These are phyloP conservation scores for Rhimphoctona megacephalus DNA, from an alignment of 2,888 invertebrate genomes.

Conservation along the genomic window DNA sequence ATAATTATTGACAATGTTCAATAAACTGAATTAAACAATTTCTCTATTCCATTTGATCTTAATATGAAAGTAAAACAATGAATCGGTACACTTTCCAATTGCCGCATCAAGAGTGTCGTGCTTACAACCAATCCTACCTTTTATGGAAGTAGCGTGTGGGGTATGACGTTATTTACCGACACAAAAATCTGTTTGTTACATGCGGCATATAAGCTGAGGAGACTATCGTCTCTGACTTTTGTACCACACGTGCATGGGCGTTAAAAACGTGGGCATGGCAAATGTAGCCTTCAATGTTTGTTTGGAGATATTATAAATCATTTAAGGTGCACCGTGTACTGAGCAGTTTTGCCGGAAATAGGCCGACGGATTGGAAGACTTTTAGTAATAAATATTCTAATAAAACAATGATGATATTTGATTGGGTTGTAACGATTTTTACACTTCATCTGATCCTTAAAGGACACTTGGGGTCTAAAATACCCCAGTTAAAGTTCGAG, in stretches of 20 bases:
- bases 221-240: constrained; percentile 43
- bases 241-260: constrained; percentile 54
- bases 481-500: background rate
- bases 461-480: background rate
- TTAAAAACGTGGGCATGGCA: constrained; percentile 34
- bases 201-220: constrained; percentile 10
- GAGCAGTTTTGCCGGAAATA: background rate
- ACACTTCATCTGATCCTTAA: background rate
- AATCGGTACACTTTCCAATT: constrained; percentile 60
- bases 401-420: background rate
- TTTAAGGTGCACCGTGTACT: background rate
- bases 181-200: constrained; percentile 34
- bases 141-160: constrained; percentile 63
- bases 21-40: background rate
- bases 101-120: constrained; percentile 29
- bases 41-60: background rate
- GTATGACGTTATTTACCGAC: constrained; percentile 65
- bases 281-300: constrained; percentile 36
- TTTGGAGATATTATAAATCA: constrained; percentile 2
- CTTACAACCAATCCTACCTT: constrained; percentile 54
- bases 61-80: constrained; percentile 41
- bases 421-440: background rate
- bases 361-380: background rate
- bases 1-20: background rate
- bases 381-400: background rate